Conservation (phyloP, 2,888 invertebrate genomes). For the Callosobruchus maculatus region DNA sequence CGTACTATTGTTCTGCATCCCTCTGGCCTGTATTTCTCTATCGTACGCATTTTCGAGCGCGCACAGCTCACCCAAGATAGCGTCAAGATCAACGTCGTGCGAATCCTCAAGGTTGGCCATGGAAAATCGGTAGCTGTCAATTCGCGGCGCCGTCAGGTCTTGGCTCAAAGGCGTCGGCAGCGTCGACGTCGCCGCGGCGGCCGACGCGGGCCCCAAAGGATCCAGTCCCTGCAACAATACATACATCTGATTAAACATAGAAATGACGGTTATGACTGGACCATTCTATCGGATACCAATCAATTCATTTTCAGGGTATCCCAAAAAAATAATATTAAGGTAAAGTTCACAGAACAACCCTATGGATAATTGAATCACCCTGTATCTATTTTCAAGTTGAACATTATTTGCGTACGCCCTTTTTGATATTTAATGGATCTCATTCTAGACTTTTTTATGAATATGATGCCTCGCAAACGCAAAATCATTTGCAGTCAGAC, state of each 20-base stretch:
- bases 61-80: conserved; percentile 92
- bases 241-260: background rate
- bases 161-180: conserved; percentile 59
- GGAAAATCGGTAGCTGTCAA: conserved; percentile 88
- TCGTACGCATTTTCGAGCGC: conserved; percentile 76
- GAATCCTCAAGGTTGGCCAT: conserved; percentile 96
- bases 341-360: no score
- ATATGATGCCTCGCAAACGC: no score
- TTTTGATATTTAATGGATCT: no score
- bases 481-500: no score
- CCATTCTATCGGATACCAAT: no score
- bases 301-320: no score
- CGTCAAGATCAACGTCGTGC: conserved; percentile 94
- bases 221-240: conserved; percentile 65
- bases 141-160: conserved; percentile 76
- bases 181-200: conserved; percentile 43
- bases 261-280: no score
- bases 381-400: no score
- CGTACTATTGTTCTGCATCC: conserved; percentile 36
- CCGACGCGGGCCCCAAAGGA: conserved; percentile 51
- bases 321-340: no score
- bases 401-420: no score
- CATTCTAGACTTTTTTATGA: no score
- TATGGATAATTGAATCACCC: no score
- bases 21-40: conserved; percentile 52